Evolutionary conservation across 2,113 vertebrate genomes (phyloP).

Genomic region (Perca fluviatilis): DNA sequence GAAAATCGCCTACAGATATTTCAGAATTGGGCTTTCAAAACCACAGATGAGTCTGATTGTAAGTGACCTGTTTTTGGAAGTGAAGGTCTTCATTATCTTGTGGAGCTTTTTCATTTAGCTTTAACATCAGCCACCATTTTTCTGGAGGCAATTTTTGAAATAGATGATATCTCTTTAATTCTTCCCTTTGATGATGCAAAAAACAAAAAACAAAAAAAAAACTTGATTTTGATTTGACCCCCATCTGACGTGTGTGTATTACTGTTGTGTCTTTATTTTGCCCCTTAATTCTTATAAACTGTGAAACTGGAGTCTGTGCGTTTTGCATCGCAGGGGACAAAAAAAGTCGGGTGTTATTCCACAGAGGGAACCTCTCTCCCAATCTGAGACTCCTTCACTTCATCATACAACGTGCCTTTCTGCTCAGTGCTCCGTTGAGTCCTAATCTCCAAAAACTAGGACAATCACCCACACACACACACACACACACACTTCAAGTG

Average conservation of each 20-base stretch:
- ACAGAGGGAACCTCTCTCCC: slow-evolving; percentile 32
- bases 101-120: background rate
- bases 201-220: background rate
- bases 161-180: background rate
- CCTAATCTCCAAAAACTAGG: slow-evolving; percentile 25
- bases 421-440: slow-evolving; percentile 35
- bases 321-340: slow-evolving; percentile 38
- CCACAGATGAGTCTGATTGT: background rate
- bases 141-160: background rate
- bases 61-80: background rate
- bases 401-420: slow-evolving; percentile 67
- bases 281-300: slow-evolving; percentile 30
- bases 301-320: slow-evolving; percentile 57
- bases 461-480: slow-evolving; percentile 51
- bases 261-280: slow-evolving; percentile 26
- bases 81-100: background rate
- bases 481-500: slow-evolving; percentile 3
- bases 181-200: background rate
- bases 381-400: slow-evolving; percentile 29
- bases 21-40: background rate
- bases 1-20: background rate
- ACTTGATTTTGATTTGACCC: slow-evolving; percentile 8
- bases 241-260: background rate
- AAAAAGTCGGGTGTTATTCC: slow-evolving; percentile 28
- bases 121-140: background rate